Evolutionary conservation across 2,797 vertebrate species (phyloP), one percentile per base, ranked within the genome.

Genomic region (Schizopygopsis malacanthus): DNA sequence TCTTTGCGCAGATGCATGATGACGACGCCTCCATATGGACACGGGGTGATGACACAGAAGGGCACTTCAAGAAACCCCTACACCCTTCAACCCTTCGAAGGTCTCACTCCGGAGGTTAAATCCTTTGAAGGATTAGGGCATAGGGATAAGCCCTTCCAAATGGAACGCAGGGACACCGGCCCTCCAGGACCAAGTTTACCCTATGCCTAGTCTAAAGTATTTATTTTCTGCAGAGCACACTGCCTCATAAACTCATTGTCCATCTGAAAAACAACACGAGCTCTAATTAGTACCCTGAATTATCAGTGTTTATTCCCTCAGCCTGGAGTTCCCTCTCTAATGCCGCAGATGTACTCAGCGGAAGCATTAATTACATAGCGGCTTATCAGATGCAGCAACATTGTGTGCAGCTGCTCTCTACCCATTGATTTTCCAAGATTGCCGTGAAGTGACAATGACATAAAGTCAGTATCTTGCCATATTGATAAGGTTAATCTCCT

Each of bases 401-500:
- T 81, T 70, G n/a, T 77, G 87, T 78, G 59, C 84, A 90, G 89
- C 81, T 92, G 84, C 81, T 90, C 75, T 75, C 61, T 41, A 75
- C 65, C 61, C 12, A 88, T 78, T 82, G 50, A 71, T 89, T 88
- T 87, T 88, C 65, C 83, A 89, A 88, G 80, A 90, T 87, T 88
- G 69, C 4, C 6, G 61, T 63, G 67, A 75, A 90, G 83, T 90
- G 87, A 75, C 88, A 91, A 90, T 75, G 81, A 84, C 92, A 91
- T 90, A 87, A 92, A 87, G 67, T 88, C 79, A 89, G 88, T 89
- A 82, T 73, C 87, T 89, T 90, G 65, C 84, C 86, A 89, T 86
- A 87, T 90, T 91, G 84, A 93, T 88, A 89, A 89, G 83, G 84
- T 91, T 91, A 91, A 91, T 89, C 85, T 89, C 83, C 52, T 45